Conservation (phyloP, 2,888 invertebrate genomes). For the Drosophila peninsularis region DNA sequence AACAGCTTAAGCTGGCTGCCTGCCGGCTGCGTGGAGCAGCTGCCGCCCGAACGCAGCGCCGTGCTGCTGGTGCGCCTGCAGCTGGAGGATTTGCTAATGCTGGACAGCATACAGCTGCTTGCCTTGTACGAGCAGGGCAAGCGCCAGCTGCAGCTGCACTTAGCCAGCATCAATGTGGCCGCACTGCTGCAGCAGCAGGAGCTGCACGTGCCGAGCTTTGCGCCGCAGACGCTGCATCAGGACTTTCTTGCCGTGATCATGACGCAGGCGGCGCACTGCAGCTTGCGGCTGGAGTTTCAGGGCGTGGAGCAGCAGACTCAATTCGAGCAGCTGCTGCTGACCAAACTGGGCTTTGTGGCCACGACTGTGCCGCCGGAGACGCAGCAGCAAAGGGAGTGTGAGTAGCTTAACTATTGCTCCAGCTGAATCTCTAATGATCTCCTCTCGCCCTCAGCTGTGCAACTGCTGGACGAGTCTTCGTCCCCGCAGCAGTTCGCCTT, state of each 20-base stretch:
- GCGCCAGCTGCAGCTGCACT: conserved; percentile 47
- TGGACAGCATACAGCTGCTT: conserved; percentile 45
- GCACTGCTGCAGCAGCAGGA: conserved; percentile 55
- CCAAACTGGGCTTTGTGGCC: conserved; percentile 54
- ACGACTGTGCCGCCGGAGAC: conserved; percentile 20
- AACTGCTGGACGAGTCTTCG: conserved; percentile 38
- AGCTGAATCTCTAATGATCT: not conserved
- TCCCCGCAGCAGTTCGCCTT: conserved; percentile 18
- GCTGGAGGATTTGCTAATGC: conserved; percentile 47
- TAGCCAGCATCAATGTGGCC: conserved; percentile 47
- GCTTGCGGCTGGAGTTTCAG: conserved; percentile 54
- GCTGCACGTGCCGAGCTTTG: conserved; percentile 62
- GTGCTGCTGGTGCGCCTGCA: conserved; percentile 73
- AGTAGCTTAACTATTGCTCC: not conserved
- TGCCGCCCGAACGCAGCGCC: conserved; percentile 76
- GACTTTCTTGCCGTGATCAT: conserved; percentile 80
- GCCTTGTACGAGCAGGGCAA: conserved; percentile 37
- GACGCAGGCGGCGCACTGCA: conserved; percentile 56
- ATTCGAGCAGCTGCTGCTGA: conserved; percentile 67
- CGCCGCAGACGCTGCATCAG: conserved; percentile 66
- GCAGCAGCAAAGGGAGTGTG: conserved; percentile 7
- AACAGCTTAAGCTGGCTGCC: conserved; percentile 45
- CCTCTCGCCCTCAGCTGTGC: not conserved
- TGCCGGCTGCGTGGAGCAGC: conserved; percentile 9
- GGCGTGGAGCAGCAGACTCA: conserved; percentile 8